Evolutionary conservation across 2,888 invertebrate species (phyloP).

Genomic region (Sepioteuthis lessoniana): DNA sequence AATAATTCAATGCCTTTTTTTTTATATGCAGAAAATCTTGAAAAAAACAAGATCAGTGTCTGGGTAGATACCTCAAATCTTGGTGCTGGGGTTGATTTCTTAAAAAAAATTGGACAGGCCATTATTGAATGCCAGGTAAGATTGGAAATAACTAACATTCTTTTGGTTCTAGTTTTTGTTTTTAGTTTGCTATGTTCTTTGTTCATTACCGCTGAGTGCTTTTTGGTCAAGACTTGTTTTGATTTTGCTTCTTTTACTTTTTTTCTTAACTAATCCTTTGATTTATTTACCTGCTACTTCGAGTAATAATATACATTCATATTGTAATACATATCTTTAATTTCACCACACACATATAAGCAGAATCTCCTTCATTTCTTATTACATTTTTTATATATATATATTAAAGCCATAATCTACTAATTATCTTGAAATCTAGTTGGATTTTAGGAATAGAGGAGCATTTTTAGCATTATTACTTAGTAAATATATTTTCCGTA

Average conservation of each 20-base stretch:
- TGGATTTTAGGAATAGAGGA: too few relatives aligned
- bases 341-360: too few relatives aligned
- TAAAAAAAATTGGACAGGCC: constrained; percentile 70
- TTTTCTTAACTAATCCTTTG: background rate
- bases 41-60: constrained; percentile 64
- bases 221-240: background rate
- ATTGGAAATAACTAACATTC: background rate
- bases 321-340: too few relatives aligned
- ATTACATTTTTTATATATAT: too few relatives aligned
- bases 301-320: background rate
- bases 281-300: background rate
- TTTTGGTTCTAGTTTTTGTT: background rate
- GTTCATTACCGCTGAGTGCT: background rate
- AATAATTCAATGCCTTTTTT: background rate
- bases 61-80: constrained; percentile 70
- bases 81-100: constrained; percentile 68
- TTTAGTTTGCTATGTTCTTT: background rate
- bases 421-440: too few relatives aligned
- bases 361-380: too few relatives aligned
- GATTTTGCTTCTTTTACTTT: background rate
- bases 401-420: too few relatives aligned
- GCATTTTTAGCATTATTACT: too few relatives aligned
- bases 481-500: too few relatives aligned
- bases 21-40: constrained; percentile 60
- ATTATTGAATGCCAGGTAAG: constrained; percentile 70